A percentile compares a stretch with the other conserved stretches of the same genome.
These are phyloP conservation scores for Bungarus multicinctus DNA, from an alignment of 2,113 vertebrate genomes.

Conservation along the genomic window DNA sequence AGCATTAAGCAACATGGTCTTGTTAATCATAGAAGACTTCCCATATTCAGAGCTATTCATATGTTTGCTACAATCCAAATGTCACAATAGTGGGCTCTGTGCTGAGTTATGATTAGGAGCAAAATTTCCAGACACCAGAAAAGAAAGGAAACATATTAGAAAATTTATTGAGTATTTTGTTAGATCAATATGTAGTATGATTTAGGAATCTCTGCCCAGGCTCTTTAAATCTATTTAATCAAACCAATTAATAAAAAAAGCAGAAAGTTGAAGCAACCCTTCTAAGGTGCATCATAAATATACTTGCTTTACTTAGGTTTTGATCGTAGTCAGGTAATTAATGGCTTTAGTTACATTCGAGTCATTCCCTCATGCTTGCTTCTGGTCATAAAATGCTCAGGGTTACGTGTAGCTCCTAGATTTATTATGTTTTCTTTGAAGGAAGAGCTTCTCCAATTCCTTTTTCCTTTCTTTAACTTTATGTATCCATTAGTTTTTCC, in stretches of 20 bases:
- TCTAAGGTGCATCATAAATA: constrained; percentile 81
- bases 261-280: constrained; percentile 75
- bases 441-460: constrained; percentile 63
- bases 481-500: constrained; percentile 47
- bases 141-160: constrained; percentile 76
- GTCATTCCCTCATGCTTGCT: constrained; percentile 75
- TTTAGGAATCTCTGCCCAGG: constrained; percentile 73
- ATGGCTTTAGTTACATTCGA: constrained; percentile 77
- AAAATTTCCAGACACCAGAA: constrained; percentile 76
- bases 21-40: constrained; percentile 48
- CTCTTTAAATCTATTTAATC: constrained; percentile 85
- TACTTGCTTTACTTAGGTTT: constrained; percentile 73
- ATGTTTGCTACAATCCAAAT: constrained; percentile 60
- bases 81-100: constrained; percentile 69
- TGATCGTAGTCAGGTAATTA: constrained; percentile 82
- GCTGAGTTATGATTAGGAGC: constrained; percentile 73
- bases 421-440: constrained; percentile 76
- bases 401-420: constrained; percentile 69
- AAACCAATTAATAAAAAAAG: constrained; percentile 82
- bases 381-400: constrained; percentile 70
- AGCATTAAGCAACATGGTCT: constrained; percentile 45
- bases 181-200: constrained; percentile 82
- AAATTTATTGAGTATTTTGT: constrained; percentile 84
- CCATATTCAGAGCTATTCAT: constrained; percentile 41
- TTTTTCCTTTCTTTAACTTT: constrained; percentile 55